A percentile compares a stretch with the other conserved stretches of the same genome.
Evolutionary conservation across 2,888 invertebrate genomes (phyloP).

Genomic region (Diplolepis rosae): DNA sequence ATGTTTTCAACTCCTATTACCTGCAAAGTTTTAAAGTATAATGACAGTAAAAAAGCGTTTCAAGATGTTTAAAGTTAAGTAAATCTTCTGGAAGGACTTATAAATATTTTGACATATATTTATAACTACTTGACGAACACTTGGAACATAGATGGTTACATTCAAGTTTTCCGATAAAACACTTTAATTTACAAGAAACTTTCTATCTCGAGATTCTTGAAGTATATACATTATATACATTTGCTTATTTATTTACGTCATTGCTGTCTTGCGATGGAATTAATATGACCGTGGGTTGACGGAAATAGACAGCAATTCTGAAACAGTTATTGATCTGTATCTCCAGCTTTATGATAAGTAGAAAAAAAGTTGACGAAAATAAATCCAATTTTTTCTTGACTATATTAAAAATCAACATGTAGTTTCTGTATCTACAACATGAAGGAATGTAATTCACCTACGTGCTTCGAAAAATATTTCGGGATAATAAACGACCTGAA

Average conservation of each 20-base stretch:
- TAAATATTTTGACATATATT: too few species aligned
- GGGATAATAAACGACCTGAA: not conserved
- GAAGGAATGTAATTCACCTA: not conserved
- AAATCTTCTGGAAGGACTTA: not conserved
- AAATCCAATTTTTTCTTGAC: not conserved
- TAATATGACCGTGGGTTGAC: not conserved
- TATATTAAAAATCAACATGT: conserved; percentile 10
- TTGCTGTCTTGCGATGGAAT: not conserved
- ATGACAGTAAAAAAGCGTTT: not conserved
- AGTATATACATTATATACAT: not conserved
- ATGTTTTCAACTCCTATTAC: conserved; percentile 18
- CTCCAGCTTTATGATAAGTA: not conserved
- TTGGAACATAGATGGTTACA: not conserved
- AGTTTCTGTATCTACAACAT: not conserved
- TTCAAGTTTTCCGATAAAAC: not conserved
- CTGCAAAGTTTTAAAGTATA: not conserved
- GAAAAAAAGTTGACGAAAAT: not conserved
- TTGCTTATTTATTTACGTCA: not conserved
- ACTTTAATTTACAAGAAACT: not conserved
- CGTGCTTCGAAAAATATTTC: not conserved
- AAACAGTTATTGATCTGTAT: conserved; percentile 21
- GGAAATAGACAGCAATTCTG: not conserved
- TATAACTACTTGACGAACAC: not conserved
- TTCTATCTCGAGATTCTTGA: not conserved
- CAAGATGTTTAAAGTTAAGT: not conserved